phyloP scores from a whole-genome alignment of 2,797 vertebrate genomes.

The Myotis findleyi region DNA sequence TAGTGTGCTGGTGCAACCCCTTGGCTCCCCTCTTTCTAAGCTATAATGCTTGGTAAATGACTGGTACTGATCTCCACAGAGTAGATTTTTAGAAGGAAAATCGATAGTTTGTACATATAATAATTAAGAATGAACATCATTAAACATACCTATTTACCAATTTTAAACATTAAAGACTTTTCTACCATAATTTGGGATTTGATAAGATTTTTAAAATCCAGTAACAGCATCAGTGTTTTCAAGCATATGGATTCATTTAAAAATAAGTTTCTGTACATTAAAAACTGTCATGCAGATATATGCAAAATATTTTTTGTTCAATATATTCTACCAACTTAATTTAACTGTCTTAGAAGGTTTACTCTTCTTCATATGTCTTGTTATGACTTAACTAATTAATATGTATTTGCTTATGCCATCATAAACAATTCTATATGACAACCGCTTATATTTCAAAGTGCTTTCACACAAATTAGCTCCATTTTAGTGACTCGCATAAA shows the following conservation, averaged over 20 bases:
- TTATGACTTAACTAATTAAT: not conserved
- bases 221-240: not conserved
- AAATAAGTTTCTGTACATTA: not conserved
- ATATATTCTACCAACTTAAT: not conserved
- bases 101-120: not conserved
- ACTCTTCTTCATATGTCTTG: not conserved
- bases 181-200: not conserved
- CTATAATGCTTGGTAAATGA: not conserved
- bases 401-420: not conserved
- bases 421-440: not conserved
- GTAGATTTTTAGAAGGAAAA: not conserved
- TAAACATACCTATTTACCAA: constrained; percentile 1
- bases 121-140: constrained; percentile 20
- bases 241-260: not conserved
- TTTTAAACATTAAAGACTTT: not conserved
- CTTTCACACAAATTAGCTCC: not conserved
- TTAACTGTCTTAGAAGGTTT: not conserved
- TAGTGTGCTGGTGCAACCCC: not conserved
- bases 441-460: not conserved
- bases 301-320: not conserved
- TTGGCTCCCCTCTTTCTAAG: not conserved
- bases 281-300: not conserved
- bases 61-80: not conserved
- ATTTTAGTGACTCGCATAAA: not conserved
- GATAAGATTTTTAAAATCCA: not conserved